phyloP scores from a whole-genome alignment of 92 coral and sea anemone genomes.

The Plumapathes pennacea region DNA sequence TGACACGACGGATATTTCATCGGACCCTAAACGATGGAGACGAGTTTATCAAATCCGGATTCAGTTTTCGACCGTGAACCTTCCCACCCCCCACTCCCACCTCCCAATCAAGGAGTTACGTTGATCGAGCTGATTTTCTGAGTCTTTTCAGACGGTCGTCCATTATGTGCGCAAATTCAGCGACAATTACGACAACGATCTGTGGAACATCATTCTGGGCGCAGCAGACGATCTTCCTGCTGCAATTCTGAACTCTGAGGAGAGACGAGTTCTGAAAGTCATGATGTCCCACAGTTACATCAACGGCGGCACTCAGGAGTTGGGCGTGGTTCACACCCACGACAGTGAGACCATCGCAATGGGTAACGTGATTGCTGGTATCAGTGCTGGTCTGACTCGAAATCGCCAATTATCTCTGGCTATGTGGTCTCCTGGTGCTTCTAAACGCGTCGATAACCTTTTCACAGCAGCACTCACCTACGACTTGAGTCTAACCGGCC shows the following conservation, averaged over 20 bases:
- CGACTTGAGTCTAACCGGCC: constrained; percentile 29
- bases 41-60: no score
- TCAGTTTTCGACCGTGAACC: no score
- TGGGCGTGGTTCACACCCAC: constrained; percentile 64
- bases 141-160: no score
- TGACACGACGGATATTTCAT: no score
- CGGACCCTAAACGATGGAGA: no score
- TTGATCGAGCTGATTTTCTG: no score
- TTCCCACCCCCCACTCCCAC: no score
- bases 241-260: constrained; percentile 22
- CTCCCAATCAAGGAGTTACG: no score
- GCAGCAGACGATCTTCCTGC: constrained; percentile 22
- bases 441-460: constrained; percentile 59
- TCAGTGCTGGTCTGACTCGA: constrained; percentile 67
- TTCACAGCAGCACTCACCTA: constrained; percentile 64
- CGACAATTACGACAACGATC: constrained; percentile 23
- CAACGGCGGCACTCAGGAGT: neutral
- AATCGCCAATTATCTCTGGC: constrained; percentile 33
- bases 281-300: constrained; percentile 18
- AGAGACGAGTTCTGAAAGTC: constrained; percentile 27
- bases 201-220: constrained; percentile 45
- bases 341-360: constrained; percentile 62
- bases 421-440: constrained; percentile 43
- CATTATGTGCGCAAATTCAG: no score
- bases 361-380: constrained; percentile 69